phyloP scores from a whole-genome alignment of 2,888 invertebrate species.

The Microplitis deprimator region DNA sequence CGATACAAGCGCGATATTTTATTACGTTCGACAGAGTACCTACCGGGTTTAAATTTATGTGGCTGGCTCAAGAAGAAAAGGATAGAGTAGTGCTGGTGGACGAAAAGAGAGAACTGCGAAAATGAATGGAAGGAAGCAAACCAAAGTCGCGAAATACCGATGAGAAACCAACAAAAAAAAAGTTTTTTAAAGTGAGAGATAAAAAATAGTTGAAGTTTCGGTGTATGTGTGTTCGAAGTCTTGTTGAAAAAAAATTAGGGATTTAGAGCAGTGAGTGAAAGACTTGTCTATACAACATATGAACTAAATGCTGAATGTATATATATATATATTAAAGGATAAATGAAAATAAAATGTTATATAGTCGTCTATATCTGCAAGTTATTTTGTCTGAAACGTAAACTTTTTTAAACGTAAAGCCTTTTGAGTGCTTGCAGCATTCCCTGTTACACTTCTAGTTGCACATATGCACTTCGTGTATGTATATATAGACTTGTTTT shows the following conservation, averaged over 20 bases:
- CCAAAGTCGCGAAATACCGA: conserved; percentile 20
- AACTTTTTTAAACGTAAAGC: conserved; percentile 55
- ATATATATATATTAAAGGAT: conserved; percentile 39
- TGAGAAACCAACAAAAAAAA: conserved; percentile 42
- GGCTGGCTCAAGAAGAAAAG: conserved; percentile 52
- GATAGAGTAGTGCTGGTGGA: conserved; percentile 53
- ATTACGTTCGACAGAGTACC: conserved; percentile 65
- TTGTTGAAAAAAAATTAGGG: conserved; percentile 58
- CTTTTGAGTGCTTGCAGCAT: conserved; percentile 42
- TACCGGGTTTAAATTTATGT: conserved; percentile 63
- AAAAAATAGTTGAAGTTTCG: conserved; percentile 17
- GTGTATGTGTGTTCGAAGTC: conserved; percentile 46
- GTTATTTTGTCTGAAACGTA: conserved; percentile 53
- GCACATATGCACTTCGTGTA: conserved; percentile 3
- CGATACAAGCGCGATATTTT: conserved; percentile 64
- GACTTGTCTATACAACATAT: conserved; percentile 24
- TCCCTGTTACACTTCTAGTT: conserved; percentile 41
- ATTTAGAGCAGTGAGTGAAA: conserved; percentile 47
- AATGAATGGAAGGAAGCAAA: conserved; percentile 32
- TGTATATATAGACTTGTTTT: conserved; percentile 28
- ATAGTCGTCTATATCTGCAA: conserved; percentile 42
- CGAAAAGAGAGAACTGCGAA: conserved; percentile 31
- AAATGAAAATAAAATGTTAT: conserved; percentile 44
- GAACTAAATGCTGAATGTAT: conserved; percentile 39
- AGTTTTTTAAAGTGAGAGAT: conserved; percentile 15